phyloP scores from a whole-genome alignment of 2,113 vertebrate species.

The Muscicapa adusta region DNA sequence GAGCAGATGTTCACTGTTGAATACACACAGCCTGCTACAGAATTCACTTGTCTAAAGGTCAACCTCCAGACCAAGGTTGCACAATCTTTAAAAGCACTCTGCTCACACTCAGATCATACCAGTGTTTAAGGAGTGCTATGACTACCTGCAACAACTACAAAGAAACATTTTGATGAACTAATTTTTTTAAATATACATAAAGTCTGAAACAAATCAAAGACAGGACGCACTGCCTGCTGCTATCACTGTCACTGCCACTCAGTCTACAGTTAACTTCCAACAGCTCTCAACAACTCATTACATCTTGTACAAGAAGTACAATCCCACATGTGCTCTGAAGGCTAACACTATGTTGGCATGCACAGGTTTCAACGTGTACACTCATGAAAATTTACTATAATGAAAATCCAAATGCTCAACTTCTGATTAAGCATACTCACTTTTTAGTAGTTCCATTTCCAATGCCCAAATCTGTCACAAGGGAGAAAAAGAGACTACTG shows the following conservation, averaged over 20 bases:
- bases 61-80: accelerated
- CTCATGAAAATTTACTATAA: neutral
- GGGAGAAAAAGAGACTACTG: constrained; percentile 13
- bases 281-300: neutral
- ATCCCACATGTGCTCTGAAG: neutral
- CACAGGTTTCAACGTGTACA: neutral
- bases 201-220: neutral
- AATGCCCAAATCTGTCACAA: constrained; percentile 88
- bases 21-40: neutral
- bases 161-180: neutral
- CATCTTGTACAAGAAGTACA: neutral
- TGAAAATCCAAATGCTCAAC: neutral
- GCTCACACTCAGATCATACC: neutral
- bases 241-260: neutral
- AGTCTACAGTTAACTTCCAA: neutral
- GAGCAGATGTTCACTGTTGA: neutral
- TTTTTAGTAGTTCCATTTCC: constrained; percentile 97
- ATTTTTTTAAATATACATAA: neutral
- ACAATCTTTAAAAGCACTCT: neutral
- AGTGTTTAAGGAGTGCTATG: neutral
- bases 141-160: neutral
- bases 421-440: constrained; percentile 74
- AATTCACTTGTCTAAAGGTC: neutral
- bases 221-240: neutral
- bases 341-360: accelerated